Base-by-base conservation (phyloP, 2,797 vertebrate genomes). In the Gymnocypris eckloni region DNA sequence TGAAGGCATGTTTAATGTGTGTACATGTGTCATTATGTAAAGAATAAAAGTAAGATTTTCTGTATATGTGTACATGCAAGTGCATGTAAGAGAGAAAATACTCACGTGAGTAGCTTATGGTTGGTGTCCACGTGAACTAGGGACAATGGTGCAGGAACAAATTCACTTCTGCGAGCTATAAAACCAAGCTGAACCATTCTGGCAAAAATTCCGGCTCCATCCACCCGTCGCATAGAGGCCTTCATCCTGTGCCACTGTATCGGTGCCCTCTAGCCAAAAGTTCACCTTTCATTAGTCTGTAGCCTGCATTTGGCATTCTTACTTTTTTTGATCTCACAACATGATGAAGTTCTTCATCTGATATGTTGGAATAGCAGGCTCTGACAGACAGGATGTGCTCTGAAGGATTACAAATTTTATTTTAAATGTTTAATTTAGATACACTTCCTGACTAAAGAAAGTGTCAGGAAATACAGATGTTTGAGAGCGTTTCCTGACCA, bases 191-290 rank as follows among this genome's bases (percentile, higher is more conserved):
- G 41, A 18, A 22, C 16, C 59, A 67, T 81, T 20, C 79, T 81
- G 79, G 61, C 43, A 20, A 81, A 79, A 39, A 81, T 45, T 81
- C 59, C 61, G 48, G 67, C 45, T 67, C 61, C 28, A 81, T 81
- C 79, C n/a, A 70, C 28, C 67, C 18, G 64, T n/a, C 15, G 48
- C 48, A 15, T 50, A 50, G 13, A 45, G 66, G 79, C 61, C 67
- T 70, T 81, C 45, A 81, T 20, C 22, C 64, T 67, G 48, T 2
- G 4, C 79, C 64, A 81, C 6, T 81, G 41, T 16, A 50, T 48
- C 25, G 4, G 61, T 69, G 25, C 37, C 28, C 28, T 76, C 15
- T 52, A 11, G 81, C 81, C 18, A 59, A 18, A n/a, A 64, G 54
- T 43, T 75, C 52, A 33, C 82, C 71, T 33, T 83, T 83, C 7